These are phyloP conservation scores for Phalera bucephala DNA, from an alignment of 2,888 invertebrate genomes.

Conservation along the genomic window DNA sequence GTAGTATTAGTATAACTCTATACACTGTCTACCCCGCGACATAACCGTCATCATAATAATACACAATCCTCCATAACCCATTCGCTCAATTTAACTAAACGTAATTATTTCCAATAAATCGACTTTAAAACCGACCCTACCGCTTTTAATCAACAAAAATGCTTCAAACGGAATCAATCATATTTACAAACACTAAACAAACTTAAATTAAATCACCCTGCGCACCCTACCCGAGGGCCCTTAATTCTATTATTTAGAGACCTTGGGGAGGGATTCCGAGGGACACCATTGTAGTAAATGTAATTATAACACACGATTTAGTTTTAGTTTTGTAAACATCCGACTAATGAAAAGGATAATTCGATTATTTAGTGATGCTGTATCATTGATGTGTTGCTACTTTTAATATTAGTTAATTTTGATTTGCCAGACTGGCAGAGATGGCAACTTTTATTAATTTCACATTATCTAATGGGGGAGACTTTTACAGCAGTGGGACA, in stretches of 20 bases:
- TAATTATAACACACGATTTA: slow-evolving; percentile 64
- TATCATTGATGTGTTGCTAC: slow-evolving; percentile 2
- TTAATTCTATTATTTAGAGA: slow-evolving; percentile 56
- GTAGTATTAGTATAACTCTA: too few species aligned
- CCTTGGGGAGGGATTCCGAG: slow-evolving; percentile 14
- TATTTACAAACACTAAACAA: slow-evolving; percentile 45
- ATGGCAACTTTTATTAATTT: too few species aligned
- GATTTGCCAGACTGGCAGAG: too few species aligned
- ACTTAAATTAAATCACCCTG: slow-evolving; percentile 53
- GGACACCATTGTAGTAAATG: slow-evolving; percentile 47
- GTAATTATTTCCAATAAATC: slow-evolving; percentile 19
- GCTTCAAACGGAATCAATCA: slow-evolving; percentile 31
- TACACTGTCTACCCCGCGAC: too few species aligned
- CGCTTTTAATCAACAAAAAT: slow-evolving; percentile 40
- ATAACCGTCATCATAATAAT: too few species aligned
- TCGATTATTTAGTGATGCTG: slow-evolving; percentile 15
- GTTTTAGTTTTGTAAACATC: slow-evolving; percentile 57
- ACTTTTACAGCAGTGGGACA: too few species aligned
- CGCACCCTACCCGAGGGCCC: slow-evolving; percentile 38
- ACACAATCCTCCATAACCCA: too few species aligned
- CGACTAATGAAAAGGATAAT: slow-evolving; percentile 45
- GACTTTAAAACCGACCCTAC: slow-evolving; percentile 25
- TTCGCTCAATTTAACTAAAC: not conserved
- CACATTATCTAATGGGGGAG: too few species aligned
- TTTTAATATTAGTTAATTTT: not conserved